These are phyloP conservation scores for Standfussiana lucernea DNA, from an alignment of 2,888 invertebrate species.

Conservation along the genomic window DNA sequence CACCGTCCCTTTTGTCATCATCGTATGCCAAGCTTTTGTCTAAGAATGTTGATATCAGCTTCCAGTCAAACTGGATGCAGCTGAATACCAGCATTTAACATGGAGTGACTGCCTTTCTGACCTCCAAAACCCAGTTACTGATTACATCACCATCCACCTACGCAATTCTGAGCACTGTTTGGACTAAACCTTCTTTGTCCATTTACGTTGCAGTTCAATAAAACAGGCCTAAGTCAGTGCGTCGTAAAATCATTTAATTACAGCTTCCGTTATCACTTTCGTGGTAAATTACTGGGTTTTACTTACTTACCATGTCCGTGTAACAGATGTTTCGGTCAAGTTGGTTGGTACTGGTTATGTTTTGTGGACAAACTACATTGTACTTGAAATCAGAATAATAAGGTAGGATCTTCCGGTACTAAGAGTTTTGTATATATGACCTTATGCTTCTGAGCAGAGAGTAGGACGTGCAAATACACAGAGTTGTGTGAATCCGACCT, in stretches of 20 bases:
- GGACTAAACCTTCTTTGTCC: constrained; percentile 17
- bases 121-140: not conserved
- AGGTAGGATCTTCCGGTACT: too few relatives aligned
- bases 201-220: constrained; percentile 20
- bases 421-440: too few relatives aligned
- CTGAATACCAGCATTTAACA: not conserved
- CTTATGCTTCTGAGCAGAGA: too few relatives aligned
- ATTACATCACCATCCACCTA: not conserved
- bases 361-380: not conserved
- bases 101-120: not conserved
- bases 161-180: not conserved
- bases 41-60: not conserved
- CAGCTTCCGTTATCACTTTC: constrained; percentile 48
- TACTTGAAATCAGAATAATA: too few relatives aligned
- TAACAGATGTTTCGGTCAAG: not conserved
- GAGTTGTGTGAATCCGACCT: too few relatives aligned
- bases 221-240: constrained; percentile 41
- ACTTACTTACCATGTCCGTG: not conserved
- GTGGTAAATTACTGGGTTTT: constrained; percentile 24
- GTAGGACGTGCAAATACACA: too few relatives aligned
- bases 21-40: not conserved
- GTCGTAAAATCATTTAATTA: constrained; percentile 61
- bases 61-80: not conserved
- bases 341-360: not conserved
- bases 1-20: too few relatives aligned